Percentiles rank a stretch among this genome's conserved stretches.
These are phyloP conservation scores for Drosophila asahinai DNA, from an alignment of 1,140 invertebrate genomes.

Conservation along the genomic window DNA sequence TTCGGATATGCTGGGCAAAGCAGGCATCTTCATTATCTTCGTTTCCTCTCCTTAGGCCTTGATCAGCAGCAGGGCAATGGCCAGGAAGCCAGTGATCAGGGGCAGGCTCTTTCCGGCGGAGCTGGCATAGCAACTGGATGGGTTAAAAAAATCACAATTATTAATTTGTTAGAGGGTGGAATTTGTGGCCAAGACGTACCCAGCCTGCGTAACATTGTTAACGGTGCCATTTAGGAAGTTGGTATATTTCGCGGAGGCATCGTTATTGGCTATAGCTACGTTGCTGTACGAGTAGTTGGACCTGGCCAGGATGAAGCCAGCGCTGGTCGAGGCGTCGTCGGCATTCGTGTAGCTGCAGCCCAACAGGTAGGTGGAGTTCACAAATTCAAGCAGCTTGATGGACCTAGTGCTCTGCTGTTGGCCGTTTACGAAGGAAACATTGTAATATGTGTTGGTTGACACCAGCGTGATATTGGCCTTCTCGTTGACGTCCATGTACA, in stretches of 20 bases:
- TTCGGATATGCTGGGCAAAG: constrained; percentile 4
- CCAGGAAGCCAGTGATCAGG: constrained; percentile 57
- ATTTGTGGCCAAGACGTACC: constrained; percentile 33
- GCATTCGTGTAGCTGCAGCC: constrained; percentile 60
- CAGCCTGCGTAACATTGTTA: constrained; percentile 30
- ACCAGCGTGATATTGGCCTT: constrained; percentile 35
- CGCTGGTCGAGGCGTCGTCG: constrained; percentile 3
- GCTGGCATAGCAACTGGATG: constrained; percentile 30
- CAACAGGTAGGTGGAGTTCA: constrained; percentile 30
- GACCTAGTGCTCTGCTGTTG: neutral
- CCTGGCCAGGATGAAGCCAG: constrained; percentile 55
- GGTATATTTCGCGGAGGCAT: constrained; percentile 13
- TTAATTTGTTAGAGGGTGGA: no score
- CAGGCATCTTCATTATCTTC: neutral
- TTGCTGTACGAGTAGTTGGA: neutral
- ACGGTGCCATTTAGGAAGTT: constrained; percentile 36
- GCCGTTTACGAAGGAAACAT: constrained; percentile 30
- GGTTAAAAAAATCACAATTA: neutral
- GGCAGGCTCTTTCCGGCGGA: constrained; percentile 48
- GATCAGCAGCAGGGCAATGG: constrained; percentile 58
- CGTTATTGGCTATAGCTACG: constrained; percentile 17
- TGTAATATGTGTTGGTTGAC: constrained; percentile 2
- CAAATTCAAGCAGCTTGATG: constrained; percentile 46
- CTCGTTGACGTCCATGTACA: constrained; percentile 30
- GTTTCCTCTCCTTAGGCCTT: constrained; percentile 34